Percentiles rank a stretch among this genome's conserved stretches.
Evolutionary conservation across 2,113 vertebrate species (phyloP).

Genomic region (Chiloscyllium plagiosum): DNA sequence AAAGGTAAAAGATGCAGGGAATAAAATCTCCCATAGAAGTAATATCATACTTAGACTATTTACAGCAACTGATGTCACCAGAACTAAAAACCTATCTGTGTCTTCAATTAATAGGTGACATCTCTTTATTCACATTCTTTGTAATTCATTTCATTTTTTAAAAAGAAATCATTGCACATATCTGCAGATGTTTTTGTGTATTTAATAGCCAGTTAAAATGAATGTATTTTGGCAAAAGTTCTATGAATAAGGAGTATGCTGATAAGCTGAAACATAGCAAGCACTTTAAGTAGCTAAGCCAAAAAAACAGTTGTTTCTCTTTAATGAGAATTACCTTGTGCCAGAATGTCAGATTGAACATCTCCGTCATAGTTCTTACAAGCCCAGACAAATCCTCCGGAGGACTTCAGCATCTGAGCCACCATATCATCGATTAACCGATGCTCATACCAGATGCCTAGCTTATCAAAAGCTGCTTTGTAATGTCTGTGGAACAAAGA

Average conservation of each 20-base stretch:
- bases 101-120: neutral
- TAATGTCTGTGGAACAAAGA: slow-evolving; percentile 33
- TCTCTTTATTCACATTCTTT: neutral
- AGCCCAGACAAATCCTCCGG: slow-evolving; percentile 38
- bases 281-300: neutral
- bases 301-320: neutral
- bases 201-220: neutral
- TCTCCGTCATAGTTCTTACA: slow-evolving; percentile 39
- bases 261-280: neutral
- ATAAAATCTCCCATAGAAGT: neutral
- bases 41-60: neutral
- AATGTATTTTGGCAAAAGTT: neutral
- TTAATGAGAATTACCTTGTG: slow-evolving; percentile 29
- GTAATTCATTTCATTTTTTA: neutral
- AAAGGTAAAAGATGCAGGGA: neutral
- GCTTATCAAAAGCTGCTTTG: slow-evolving; percentile 30
- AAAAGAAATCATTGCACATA: neutral
- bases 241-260: neutral
- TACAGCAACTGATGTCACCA: neutral
- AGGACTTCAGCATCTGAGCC: slow-evolving; percentile 39
- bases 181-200: neutral
- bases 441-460: slow-evolving; percentile 39
- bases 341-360: slow-evolving; percentile 39
- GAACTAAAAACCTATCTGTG: neutral
- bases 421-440: slow-evolving; percentile 38